Evolutionary conservation across 2,888 invertebrate species (phyloP), one percentile per base, ranked within the genome.

Genomic region (Amphiduros pacificus): DNA sequence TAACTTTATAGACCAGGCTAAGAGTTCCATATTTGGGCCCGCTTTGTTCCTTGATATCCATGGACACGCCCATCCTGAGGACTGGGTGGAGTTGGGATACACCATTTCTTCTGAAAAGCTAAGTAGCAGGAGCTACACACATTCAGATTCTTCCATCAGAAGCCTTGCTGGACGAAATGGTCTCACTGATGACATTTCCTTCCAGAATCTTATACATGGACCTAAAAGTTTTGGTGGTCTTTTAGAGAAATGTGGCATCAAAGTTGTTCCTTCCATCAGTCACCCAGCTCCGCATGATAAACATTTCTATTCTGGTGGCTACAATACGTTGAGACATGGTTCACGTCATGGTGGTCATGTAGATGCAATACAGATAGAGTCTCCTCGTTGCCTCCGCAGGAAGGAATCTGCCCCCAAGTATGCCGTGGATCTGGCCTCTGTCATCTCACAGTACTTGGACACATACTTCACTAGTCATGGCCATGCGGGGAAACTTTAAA

Each of bases 41-140:
- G 67, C 63, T 24, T 55, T 71, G 22, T 63, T 64, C 31, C 44
- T 71, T 24, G 71, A 71, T 49, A 61, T 71, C 24, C 71, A 71
- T 59, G 71, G 71, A 3, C 71, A 71, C 11, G 26, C 41, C 11
- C 70, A 70, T 52, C 44, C 55, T 2, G 55, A 63, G 29, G 59
- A 48, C 5, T 59, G 60, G 55, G 58, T 63, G 5, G 70, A 70
- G 60, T 61, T 70, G n/a, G 68, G 68, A 3, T 70, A 70, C 53
- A 41, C 59, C 22, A 14, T 68, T 14, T 53, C 50, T 2, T 44
- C 24, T 2, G 57, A 52, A 2, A 11, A 49, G 5, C 60, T 69
- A 9, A 56, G 68, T 29, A 24, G 26, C 2, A 44, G 55, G 9
- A 9, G 52, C 17, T 50, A 27, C 27, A n/a, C 58, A 6, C n/a